Percentiles rank a stretch among this genome's conserved stretches.
Evolutionary conservation across 2,888 invertebrate species (phyloP).

Genomic region (Mayetiola destructor): DNA sequence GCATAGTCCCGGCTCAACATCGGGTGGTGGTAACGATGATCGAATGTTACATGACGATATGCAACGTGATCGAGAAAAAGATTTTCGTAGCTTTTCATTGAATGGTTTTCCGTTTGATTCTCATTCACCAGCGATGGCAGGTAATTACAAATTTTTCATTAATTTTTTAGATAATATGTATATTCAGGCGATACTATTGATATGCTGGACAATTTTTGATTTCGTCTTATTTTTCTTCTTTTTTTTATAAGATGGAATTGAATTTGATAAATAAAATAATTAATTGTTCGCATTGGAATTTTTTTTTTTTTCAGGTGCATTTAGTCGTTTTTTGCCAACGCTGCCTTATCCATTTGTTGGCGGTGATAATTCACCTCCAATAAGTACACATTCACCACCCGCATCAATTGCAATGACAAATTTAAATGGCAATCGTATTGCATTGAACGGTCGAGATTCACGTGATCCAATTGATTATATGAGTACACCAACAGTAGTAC

Average conservation of each 20-base stretch:
- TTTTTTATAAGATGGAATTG: background rate
- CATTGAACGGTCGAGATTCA: background rate
- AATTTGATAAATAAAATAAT: background rate
- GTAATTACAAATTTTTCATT: background rate
- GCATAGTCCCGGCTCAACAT: conserved; percentile 35
- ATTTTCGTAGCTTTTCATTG: conserved; percentile 21
- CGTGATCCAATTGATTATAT: conserved; percentile 23
- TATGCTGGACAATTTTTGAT: background rate
- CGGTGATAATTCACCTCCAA: conserved; percentile 17
- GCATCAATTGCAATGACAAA: conserved; percentile 28
- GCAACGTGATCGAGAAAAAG: conserved; percentile 25
- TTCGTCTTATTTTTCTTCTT: background rate
- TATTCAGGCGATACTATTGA: background rate
- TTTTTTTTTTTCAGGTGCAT: conserved; percentile 22
- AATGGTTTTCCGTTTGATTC: conserved; percentile 19
- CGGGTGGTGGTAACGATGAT: conserved; percentile 34
- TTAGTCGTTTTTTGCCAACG: conserved; percentile 34
- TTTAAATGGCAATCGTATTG: conserved; percentile 14
- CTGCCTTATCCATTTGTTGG: conserved; percentile 27
- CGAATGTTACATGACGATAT: conserved; percentile 33
- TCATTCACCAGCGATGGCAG: conserved; percentile 19
- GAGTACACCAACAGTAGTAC: conserved; percentile 33
- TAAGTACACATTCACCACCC: conserved; percentile 18
- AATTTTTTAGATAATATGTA: background rate
- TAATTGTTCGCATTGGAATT: background rate